Conservation (phyloP, 92 coral and sea anemone genomes). For the Pocillopora meandrina region DNA sequence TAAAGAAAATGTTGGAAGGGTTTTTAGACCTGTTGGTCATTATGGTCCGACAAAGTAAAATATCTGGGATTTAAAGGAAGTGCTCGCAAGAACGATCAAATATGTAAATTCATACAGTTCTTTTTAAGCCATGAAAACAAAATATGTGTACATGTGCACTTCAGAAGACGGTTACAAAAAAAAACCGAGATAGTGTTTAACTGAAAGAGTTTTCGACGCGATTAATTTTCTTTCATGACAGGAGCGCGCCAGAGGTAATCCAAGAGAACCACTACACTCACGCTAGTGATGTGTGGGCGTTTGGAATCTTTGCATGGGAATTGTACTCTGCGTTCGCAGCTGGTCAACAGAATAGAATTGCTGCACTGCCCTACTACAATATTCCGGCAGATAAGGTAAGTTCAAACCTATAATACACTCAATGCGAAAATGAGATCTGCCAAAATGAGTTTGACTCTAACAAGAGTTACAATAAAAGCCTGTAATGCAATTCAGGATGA, state of each 20-base stretch:
- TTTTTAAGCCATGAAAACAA: background rate
- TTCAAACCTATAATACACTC: no score
- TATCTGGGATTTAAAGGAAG: no score
- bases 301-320: slow-evolving; percentile 61
- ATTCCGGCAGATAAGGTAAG: slow-evolving; percentile 10
- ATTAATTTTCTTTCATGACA: background rate
- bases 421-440: no score
- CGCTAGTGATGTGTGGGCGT: slow-evolving; percentile 63
- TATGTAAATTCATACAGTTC: no score
- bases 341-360: background rate
- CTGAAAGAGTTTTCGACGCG: background rate
- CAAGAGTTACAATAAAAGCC: background rate
- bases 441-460: no score
- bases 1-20: no score
- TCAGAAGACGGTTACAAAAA: background rate
- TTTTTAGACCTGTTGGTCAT: no score
- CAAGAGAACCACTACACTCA: slow-evolving; percentile 46
- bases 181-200: background rate
- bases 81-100: no score
- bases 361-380: background rate
- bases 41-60: no score
- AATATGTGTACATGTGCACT: background rate
- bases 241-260: slow-evolving; percentile 68
- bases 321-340: slow-evolving; percentile 27
- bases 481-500: background rate